Base-by-base conservation (phyloP, 2,888 invertebrate species). In the Monoplex corrugatus region DNA sequence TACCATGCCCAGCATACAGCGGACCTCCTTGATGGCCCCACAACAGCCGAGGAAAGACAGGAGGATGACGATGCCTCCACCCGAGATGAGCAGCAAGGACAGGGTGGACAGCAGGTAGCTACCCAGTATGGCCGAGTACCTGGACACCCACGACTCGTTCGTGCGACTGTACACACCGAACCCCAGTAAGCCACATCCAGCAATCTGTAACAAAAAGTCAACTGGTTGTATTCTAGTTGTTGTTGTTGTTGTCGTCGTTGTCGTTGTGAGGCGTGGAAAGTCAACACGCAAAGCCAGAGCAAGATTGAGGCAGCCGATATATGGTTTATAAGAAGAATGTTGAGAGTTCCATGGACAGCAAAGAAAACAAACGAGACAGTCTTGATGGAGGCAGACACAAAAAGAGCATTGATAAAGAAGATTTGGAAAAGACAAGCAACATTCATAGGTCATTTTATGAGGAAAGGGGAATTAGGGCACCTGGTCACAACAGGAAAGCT, bases 11-110 rank as follows among this genome's bases (percentile, higher is more conserved):
- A 99, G 97, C 97, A 99, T 98, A 96, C 98, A 99, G 96, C 98
- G 98, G 95, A 99, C 98, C 97, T 99, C 99, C 95, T 98, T 98
- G 83, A 98, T 97, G n/a, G 99, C 98, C 80, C 99, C 99, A 94
- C 98, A 97, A 96, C 98, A 99, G 89, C 99, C 99, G 91, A 99
- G 97, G 96, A 98, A 97, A 19, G 99, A 98, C 87, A 99, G 97
- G 91, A 98, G 95, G 94, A 98, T 97, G 90, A 98, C 97, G 91
- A 98, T 97, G 63, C 97, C 97, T 8, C 99, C 98, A 90, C 98
- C 98, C 38, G 97, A 97, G 86, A 98, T 97, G 91, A 99, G 97
- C 90, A 98, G 98, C 94, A 97, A 98, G 75, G 98, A 97, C 0
- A 98, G 97, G 45, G 98, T 98, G 87, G 98, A 97, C 96, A 98